Percentiles rank a stretch among this genome's conserved stretches.
phyloP scores from a whole-genome alignment of 2,113 vertebrate species.

The Cynocephalus volans region DNA sequence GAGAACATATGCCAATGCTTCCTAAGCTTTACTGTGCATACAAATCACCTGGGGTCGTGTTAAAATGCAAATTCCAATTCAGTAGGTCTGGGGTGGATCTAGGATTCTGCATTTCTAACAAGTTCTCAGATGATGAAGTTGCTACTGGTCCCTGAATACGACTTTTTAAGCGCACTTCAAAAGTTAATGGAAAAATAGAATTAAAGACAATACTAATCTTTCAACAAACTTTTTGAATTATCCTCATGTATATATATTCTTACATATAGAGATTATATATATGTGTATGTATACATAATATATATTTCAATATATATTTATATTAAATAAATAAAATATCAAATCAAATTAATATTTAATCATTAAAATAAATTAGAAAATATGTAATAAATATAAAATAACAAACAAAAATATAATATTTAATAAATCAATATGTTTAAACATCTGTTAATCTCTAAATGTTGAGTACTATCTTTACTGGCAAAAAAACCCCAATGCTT shows the following conservation, averaged over 20 bases:
- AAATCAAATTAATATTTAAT: background rate
- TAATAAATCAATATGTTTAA: background rate
- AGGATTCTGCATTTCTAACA: background rate
- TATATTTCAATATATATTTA: background rate
- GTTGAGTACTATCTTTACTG: background rate
- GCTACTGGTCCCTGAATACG: background rate
- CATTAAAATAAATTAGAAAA: background rate
- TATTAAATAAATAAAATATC: background rate
- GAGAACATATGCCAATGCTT: background rate
- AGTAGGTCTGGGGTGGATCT: rapidly evolving
- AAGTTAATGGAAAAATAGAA: no score
- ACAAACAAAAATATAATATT: background rate
- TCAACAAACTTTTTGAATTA: no score
- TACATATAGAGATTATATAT: background rate
- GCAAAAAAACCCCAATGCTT: background rate
- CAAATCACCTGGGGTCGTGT: background rate
- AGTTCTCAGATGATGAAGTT: background rate
- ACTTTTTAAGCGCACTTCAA: background rate
- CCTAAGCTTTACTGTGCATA: background rate
- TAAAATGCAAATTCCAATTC: background rate
- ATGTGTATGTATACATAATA: background rate
- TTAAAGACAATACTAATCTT: no score
- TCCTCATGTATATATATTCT: background rate
- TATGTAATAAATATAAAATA: background rate
- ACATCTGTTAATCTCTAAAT: background rate